These are phyloP conservation scores for Artibeus lituratus DNA, from an alignment of 2,797 vertebrate genomes.

Conservation along the genomic window DNA sequence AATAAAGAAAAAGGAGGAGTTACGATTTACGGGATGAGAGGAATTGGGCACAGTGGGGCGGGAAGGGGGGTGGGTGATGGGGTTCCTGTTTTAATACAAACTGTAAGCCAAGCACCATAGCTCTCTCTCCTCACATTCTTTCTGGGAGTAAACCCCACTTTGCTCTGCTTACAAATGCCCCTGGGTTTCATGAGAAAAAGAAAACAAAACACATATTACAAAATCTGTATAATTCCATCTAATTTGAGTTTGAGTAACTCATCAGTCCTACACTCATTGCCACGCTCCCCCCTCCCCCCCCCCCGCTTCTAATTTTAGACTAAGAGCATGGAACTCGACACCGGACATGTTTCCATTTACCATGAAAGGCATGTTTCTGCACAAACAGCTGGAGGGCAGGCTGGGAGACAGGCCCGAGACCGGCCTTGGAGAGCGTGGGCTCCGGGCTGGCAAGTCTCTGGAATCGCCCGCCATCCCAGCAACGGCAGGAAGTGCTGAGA, in stretches of 20 bases:
- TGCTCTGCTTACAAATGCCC: not conserved
- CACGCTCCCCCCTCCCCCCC: not conserved
- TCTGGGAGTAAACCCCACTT: not conserved
- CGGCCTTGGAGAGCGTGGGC: slow-evolving; percentile 29
- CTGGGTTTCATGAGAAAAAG: slow-evolving; percentile 8
- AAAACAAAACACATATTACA: slow-evolving; percentile 12
- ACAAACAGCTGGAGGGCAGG: slow-evolving; percentile 53
- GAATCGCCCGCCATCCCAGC: slow-evolving; percentile 12
- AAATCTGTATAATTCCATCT: not conserved
- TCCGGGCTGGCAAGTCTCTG: not conserved
- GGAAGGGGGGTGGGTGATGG: fast-evolving
- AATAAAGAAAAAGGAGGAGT: not conserved
- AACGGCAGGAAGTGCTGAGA: slow-evolving; percentile 34
- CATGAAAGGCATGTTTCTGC: slow-evolving; percentile 63
- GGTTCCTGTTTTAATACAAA: not conserved
- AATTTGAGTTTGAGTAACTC: slow-evolving; percentile 20
- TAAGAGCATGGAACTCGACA: slow-evolving; percentile 49
- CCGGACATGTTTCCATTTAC: slow-evolving; percentile 56
- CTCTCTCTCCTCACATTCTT: not conserved
- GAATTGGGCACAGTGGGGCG: not conserved
- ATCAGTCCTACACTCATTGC: not conserved
- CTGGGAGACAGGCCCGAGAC: slow-evolving; percentile 49
- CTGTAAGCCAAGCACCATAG: not conserved
- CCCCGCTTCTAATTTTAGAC: slow-evolving; percentile 62
- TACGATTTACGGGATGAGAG: not conserved